Evolutionary conservation across 2,888 invertebrate species (phyloP).

Genomic region (Dysmachus trigonus): DNA sequence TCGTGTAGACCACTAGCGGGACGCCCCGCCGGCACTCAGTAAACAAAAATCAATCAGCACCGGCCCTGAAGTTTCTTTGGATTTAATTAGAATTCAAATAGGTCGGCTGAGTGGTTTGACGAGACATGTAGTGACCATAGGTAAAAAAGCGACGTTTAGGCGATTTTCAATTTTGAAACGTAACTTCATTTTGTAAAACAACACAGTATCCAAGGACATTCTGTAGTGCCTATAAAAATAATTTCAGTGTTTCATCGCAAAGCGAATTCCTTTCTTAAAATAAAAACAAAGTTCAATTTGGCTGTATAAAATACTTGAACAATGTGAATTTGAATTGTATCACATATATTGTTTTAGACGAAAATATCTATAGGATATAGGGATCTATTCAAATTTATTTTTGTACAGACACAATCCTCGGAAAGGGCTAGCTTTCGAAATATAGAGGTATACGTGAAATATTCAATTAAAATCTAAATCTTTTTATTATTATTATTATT

Average conservation of each 20-base stretch:
- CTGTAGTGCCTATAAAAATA: conserved; percentile 7
- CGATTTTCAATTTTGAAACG: not conserved
- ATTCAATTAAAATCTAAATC: too few species aligned
- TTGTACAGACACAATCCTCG: too few species aligned
- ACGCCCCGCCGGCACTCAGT: not conserved
- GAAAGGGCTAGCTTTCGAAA: too few species aligned
- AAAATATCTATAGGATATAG: too few species aligned
- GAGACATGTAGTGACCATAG: not conserved
- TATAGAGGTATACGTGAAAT: too few species aligned
- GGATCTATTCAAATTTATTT: too few species aligned
- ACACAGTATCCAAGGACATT: not conserved
- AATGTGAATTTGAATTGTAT: not conserved
- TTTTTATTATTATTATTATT: too few species aligned
- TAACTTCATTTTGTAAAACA: not conserved
- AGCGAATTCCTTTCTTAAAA: not conserved
- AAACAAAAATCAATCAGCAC: not conserved
- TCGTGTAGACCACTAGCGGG: conserved; percentile 8
- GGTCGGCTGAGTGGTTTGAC: not conserved
- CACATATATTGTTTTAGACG: not conserved
- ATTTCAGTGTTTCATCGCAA: not conserved
- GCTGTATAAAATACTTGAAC: not conserved
- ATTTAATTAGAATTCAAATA: not conserved
- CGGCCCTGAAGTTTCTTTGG: not conserved
- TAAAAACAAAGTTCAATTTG: not conserved
- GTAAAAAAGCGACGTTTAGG: not conserved